These are phyloP conservation scores for Priocnemis perturbator DNA, from an alignment of 2,888 invertebrate genomes.

Conservation along the genomic window DNA sequence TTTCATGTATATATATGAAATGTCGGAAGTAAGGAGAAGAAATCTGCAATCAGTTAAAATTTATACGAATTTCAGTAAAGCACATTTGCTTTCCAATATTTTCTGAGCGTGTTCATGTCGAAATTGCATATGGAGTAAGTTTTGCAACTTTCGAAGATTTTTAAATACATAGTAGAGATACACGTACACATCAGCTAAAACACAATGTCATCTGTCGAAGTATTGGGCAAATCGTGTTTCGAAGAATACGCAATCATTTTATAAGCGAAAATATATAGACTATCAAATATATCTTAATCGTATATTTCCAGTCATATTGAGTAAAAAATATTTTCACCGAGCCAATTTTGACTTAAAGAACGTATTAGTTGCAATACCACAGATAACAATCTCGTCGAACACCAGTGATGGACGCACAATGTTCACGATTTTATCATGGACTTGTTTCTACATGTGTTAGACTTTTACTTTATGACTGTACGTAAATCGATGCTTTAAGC, in stretches of 20 bases:
- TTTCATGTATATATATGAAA: slow-evolving; percentile 1
- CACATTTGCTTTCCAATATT: too few relatives aligned
- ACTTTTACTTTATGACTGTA: slow-evolving; percentile 67
- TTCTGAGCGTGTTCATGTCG: too few relatives aligned
- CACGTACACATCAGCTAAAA: not conserved
- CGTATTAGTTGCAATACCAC: slow-evolving; percentile 38
- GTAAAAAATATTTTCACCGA: slow-evolving; percentile 13
- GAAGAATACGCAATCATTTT: slow-evolving; percentile 28
- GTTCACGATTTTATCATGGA: slow-evolving; percentile 50
- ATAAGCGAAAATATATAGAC: slow-evolving; percentile 36
- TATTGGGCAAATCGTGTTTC: slow-evolving; percentile 50
- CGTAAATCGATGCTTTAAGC: slow-evolving; percentile 55
- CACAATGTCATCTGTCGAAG: not conserved
- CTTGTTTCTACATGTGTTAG: slow-evolving; percentile 56
- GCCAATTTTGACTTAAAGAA: slow-evolving; percentile 33
- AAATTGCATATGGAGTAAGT: too few relatives aligned
- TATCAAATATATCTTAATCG: slow-evolving; percentile 28
- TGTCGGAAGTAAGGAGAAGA: not conserved
- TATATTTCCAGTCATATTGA: slow-evolving; percentile 31
- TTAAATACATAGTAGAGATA: not conserved
- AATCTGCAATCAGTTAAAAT: too few relatives aligned
- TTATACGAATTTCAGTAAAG: too few relatives aligned
- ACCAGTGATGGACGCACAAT: slow-evolving; percentile 54
- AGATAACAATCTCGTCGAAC: slow-evolving; percentile 40
- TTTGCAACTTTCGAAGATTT: too few relatives aligned